These are phyloP conservation scores for Patagioenas fasciata DNA, from an alignment of 2,113 vertebrate species.

Conservation along the genomic window DNA sequence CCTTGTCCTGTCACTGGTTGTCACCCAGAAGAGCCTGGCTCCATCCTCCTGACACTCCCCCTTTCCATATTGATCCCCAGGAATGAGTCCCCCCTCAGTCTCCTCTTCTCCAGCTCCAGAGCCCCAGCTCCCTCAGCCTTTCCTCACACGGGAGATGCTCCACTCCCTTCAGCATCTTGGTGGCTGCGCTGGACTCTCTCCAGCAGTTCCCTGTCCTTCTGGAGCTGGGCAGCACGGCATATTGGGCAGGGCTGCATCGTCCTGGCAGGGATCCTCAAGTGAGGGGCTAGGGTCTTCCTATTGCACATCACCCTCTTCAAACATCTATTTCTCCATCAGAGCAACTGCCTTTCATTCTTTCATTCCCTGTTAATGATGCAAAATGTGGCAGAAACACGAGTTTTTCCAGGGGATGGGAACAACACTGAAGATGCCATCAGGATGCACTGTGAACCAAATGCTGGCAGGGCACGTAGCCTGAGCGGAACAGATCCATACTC, in stretches of 20 bases:
- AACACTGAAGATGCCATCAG: not conserved
- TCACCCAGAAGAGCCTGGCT: too few species aligned
- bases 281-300: not conserved
- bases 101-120: too few species aligned
- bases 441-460: not conserved
- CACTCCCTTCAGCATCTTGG: too few species aligned
- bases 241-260: not conserved
- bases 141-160: too few species aligned
- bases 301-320: not conserved
- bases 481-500: not conserved
- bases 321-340: not conserved
- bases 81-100: too few species aligned
- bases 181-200: too few species aligned
- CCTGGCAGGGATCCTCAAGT: not conserved
- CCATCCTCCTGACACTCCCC: too few species aligned
- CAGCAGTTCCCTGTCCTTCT: too few species aligned
- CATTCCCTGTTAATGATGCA: not conserved
- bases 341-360: not conserved
- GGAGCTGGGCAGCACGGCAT: not conserved
- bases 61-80: too few species aligned
- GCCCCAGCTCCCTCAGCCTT: too few species aligned
- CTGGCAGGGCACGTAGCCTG: not conserved
- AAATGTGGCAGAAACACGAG: not conserved
- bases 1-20: too few species aligned
- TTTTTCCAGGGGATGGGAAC: not conserved